phyloP scores from a whole-genome alignment of 2,888 invertebrate genomes.

The Vesta saturnalis region DNA sequence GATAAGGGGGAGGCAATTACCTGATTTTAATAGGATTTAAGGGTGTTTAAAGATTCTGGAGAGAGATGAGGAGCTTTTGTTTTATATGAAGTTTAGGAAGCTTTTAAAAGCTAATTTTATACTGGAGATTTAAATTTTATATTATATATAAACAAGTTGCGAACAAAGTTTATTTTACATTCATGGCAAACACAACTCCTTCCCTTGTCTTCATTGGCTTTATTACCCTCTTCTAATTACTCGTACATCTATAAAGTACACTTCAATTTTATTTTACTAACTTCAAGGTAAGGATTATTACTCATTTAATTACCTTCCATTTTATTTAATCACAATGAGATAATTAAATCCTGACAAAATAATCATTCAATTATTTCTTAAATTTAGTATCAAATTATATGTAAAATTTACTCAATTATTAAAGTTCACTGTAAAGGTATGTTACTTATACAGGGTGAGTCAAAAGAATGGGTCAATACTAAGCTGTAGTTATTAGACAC shows the following conservation, averaged over 20 bases:
- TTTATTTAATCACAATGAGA: no score
- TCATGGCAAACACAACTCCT: neutral
- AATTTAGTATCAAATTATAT: no score
- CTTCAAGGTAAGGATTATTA: no score
- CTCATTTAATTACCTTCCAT: no score
- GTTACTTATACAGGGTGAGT: no score
- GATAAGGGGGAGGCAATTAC: slow-evolving; percentile 3
- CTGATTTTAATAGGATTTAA: neutral
- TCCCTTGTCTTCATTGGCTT: neutral
- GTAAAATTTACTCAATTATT: no score
- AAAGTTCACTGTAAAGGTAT: no score
- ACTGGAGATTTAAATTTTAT: neutral
- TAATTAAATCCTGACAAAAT: no score
- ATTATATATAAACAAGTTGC: neutral
- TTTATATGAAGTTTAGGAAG: neutral
- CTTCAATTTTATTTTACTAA: neutral
- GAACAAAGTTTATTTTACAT: neutral
- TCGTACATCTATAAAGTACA: neutral
- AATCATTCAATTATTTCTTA: no score
- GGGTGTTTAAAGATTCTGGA: neutral
- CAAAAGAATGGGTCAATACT: no score
- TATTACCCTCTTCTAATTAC: neutral
- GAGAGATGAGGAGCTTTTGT: neutral
- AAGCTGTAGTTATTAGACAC: no score
- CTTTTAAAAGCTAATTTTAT: neutral